phyloP scores from a whole-genome alignment of 2,797 vertebrate genomes.

The Lepidocolaptes lacrymiger region DNA sequence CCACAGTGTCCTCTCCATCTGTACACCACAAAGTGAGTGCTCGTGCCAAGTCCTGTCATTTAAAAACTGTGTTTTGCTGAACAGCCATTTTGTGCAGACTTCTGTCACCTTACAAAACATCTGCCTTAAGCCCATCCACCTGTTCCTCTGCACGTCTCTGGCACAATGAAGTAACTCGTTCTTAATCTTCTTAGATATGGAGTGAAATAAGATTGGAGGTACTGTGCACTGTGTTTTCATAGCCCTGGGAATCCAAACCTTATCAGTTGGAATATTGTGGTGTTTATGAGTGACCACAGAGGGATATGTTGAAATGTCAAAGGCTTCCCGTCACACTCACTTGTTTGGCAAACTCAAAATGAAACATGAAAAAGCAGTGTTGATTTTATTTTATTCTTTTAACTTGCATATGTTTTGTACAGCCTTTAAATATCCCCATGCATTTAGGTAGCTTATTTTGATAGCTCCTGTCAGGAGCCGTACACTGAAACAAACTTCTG shows the following conservation, averaged over 20 bases:
- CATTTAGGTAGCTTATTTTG: not conserved
- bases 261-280: not conserved
- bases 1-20: conserved; percentile 61
- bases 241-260: not conserved
- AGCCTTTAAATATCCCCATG: not conserved
- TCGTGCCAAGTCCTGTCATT: not conserved
- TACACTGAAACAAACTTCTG: not conserved
- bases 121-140: conserved; percentile 16
- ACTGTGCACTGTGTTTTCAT: not conserved
- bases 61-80: not conserved
- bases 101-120: conserved; percentile 35
- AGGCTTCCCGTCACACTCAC: not conserved
- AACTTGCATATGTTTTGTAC: not conserved
- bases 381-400: not conserved
- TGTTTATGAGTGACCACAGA: not conserved
- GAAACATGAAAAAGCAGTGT: not conserved
- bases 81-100: conserved; percentile 6
- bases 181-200: not conserved
- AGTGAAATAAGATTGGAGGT: not conserved
- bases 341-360: not conserved
- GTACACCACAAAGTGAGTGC: conserved; percentile 71
- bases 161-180: not conserved
- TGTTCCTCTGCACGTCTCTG: not conserved
- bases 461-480: not conserved
- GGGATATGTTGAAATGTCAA: not conserved